A percentile compares a stretch with the other conserved stretches of the same genome.
Conservation (phyloP, 2,888 invertebrate species). For the Stegophylla sp. region DNA sequence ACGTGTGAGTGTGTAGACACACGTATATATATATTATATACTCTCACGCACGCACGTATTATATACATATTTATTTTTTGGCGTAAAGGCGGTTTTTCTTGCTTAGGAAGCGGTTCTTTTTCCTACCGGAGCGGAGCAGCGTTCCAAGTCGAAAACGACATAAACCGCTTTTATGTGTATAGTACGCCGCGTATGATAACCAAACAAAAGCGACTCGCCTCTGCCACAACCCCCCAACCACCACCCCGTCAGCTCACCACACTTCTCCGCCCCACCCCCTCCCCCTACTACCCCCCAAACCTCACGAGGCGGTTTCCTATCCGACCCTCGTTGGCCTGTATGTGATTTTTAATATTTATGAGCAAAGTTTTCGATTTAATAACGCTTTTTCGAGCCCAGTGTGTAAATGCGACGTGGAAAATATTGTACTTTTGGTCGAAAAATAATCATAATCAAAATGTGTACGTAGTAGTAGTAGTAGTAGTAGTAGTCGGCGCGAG, state of each 20-base stretch:
- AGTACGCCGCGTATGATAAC: slow-evolving; percentile 22
- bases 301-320: slow-evolving; percentile 7
- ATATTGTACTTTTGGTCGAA: slow-evolving; percentile 31
- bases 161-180: slow-evolving; percentile 55
- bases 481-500: background rate
- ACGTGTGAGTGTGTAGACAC: background rate
- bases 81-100: slow-evolving; percentile 45
- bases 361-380: slow-evolving; percentile 58
- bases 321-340: slow-evolving; percentile 40
- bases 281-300: background rate
- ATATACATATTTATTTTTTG: slow-evolving; percentile 6
- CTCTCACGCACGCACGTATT: background rate
- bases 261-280: too few relatives aligned
- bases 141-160: slow-evolving; percentile 23
- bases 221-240: background rate
- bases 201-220: slow-evolving; percentile 52
- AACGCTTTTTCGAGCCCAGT: slow-evolving; percentile 40
- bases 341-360: slow-evolving; percentile 57
- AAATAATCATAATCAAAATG: slow-evolving; percentile 45
- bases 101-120: slow-evolving; percentile 37
- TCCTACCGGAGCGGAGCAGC: background rate
- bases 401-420: slow-evolving; percentile 37
- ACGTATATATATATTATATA: background rate
- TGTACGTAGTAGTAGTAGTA: background rate
- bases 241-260: background rate